Conservation (phyloP, 2,113 vertebrate species). For the Colinus virginianus region DNA sequence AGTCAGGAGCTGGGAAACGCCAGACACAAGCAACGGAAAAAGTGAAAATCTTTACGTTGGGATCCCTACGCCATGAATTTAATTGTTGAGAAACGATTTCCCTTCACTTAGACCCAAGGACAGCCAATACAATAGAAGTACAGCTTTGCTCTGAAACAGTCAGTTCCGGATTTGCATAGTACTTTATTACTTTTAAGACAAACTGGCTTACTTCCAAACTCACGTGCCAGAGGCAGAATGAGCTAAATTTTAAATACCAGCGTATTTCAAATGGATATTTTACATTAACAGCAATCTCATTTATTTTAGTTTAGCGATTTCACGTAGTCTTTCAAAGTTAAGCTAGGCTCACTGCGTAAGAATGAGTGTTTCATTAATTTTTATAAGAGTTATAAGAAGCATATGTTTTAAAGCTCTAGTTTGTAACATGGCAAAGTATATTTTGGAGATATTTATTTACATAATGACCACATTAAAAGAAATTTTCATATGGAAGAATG, state of each 20-base stretch:
- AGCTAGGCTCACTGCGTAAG: not conserved
- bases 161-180: not conserved
- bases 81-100: not conserved
- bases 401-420: constrained; percentile 36
- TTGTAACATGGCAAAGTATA: constrained; percentile 1
- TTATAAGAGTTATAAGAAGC: constrained; percentile 56
- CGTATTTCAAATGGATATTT: constrained; percentile 20
- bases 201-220: not conserved
- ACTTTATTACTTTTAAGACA: not conserved
- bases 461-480: constrained; percentile 36
- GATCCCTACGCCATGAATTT: not conserved
- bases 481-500: constrained; percentile 44
- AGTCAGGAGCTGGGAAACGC: constrained; percentile 11
- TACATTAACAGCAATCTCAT: constrained; percentile 43
- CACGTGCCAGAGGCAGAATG: not conserved
- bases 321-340: constrained; percentile 42
- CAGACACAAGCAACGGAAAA: not conserved
- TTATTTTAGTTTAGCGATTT: constrained; percentile 20
- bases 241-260: constrained; percentile 33
- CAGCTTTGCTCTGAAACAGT: not conserved
- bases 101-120: not conserved
- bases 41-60: not conserved
- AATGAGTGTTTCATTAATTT: constrained; percentile 66
- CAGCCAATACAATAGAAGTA: not conserved
- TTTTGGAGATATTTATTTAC: constrained; percentile 43